phyloP scores from a whole-genome alignment of 2,797 vertebrate species.

The Anguilla marmorata region DNA sequence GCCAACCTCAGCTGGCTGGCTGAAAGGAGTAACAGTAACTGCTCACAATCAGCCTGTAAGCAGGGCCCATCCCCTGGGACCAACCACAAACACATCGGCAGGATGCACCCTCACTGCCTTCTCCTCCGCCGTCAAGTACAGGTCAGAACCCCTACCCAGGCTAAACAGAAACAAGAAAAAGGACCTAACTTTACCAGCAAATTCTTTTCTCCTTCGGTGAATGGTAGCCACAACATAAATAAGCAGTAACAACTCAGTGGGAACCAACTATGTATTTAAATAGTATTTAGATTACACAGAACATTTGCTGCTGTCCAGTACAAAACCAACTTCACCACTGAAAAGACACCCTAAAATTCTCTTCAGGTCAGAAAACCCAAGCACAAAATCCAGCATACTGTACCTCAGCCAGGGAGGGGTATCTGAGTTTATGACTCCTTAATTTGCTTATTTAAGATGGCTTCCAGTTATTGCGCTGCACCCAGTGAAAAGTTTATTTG shows the following conservation, averaged over 20 bases:
- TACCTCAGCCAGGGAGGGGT: neutral
- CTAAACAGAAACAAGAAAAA: neutral
- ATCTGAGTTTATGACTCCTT: neutral
- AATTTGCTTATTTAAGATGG: constrained; percentile 25
- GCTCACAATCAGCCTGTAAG: neutral
- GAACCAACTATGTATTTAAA: neutral
- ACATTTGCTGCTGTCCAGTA: neutral
- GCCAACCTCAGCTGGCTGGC: neutral
- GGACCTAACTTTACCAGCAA: neutral
- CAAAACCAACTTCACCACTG: neutral
- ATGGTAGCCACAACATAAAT: neutral
- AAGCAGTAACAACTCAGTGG: neutral
- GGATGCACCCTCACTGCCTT: neutral
- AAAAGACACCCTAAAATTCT: neutral
- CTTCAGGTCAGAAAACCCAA: neutral
- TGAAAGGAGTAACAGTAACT: constrained; percentile 28
- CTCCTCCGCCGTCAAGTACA: neutral
- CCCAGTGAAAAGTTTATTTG: constrained; percentile 25
- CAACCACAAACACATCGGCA: neutral
- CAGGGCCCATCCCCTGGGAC: neutral
- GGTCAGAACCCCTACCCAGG: neutral
- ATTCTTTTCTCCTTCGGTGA: neutral
- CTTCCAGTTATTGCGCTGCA: neutral
- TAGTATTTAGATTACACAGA: neutral
- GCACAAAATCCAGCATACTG: neutral